Conservation (phyloP, 2,888 invertebrate species). For the Ophonus ardosiacus region DNA sequence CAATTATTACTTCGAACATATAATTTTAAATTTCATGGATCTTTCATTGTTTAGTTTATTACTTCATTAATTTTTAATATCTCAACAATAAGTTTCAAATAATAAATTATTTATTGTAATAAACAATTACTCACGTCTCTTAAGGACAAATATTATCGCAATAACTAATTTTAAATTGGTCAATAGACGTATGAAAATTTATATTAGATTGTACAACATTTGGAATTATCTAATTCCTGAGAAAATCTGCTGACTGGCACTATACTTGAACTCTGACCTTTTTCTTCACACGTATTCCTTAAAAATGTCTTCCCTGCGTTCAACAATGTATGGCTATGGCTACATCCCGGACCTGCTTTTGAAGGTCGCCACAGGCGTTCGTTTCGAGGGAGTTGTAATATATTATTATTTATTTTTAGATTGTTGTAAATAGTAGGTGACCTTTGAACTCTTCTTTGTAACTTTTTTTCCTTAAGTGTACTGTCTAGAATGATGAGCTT, state of each 20-base stretch:
- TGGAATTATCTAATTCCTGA: slow-evolving; percentile 9
- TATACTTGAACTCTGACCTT: slow-evolving; percentile 58
- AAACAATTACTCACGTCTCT: slow-evolving; percentile 25
- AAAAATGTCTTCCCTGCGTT: slow-evolving; percentile 47
- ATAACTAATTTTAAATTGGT: slow-evolving; percentile 2
- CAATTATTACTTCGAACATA: background rate
- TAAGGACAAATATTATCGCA: slow-evolving; percentile 16
- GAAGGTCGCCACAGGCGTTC: slow-evolving; percentile 54
- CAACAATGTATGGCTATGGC: background rate
- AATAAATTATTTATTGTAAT: background rate
- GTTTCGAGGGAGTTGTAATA: slow-evolving; percentile 26
- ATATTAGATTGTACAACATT: background rate
- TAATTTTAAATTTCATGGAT: background rate
- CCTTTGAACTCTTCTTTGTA: slow-evolving; percentile 27
- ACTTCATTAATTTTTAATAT: background rate
- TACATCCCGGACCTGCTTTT: slow-evolving; percentile 55
- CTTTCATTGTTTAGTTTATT: background rate
- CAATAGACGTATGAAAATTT: background rate
- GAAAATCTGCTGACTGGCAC: slow-evolving; percentile 11
- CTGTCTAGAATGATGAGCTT: slow-evolving; percentile 5
- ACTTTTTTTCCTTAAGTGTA: slow-evolving; percentile 20
- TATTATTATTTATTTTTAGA: slow-evolving; percentile 17
- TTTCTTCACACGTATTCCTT: slow-evolving; percentile 53
- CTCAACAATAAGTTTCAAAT: slow-evolving; percentile 15
- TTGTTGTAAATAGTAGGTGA: slow-evolving; percentile 18